Base-by-base conservation (phyloP, 2,888 invertebrate species). In the Neoascia interrupta region DNA sequence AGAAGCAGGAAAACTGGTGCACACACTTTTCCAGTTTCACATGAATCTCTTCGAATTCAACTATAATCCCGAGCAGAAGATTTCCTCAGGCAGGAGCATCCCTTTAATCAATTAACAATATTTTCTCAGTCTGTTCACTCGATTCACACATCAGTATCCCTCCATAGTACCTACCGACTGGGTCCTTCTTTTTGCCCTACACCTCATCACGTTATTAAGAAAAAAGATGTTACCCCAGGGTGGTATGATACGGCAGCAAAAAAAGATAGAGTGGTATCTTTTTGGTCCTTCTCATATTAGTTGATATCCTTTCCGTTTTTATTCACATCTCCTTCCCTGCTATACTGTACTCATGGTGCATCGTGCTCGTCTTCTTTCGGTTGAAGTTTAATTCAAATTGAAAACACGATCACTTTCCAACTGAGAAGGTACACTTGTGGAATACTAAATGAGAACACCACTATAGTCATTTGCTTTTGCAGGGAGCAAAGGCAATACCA, bases 361-460 rank as follows among this genome's bases (percentile, higher is more conserved):
- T 43, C 15, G 3, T 5, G 23, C 63, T 37, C 39, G 11, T 34
- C 19, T 34, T 41, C 36, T 23, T 18, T 53, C 21, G 66, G 73
- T 45, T 68, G 51, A 73, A 68, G 79, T 79, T 79, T 79, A 79
- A 79, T 79, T 79, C 79, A 79, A 79, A 79, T 79, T 79, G 79
- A 79, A 79, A 79, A 79, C 79, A 79, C 79, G 79, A 79, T 79
- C 79, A 73, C 75, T 75, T 75, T 75, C 69, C 75, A 70, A 75
- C 79, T 73, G 73, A 73, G 73, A 23, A 72, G 73, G 49, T 73
- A 73, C 79, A 61, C 66, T 73, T 79, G 72, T 73, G 56, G 79
- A 79, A 79, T 79, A 73, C 66, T 23, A 79, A 79, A 79, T 79
- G 73, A 79, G 79, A 66, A 23, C 15, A 58, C 45, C 53, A 47